Conservation (phyloP, 37 sponge, comb jelly and placozoan species). For the Eunapius fragilis region DNA sequence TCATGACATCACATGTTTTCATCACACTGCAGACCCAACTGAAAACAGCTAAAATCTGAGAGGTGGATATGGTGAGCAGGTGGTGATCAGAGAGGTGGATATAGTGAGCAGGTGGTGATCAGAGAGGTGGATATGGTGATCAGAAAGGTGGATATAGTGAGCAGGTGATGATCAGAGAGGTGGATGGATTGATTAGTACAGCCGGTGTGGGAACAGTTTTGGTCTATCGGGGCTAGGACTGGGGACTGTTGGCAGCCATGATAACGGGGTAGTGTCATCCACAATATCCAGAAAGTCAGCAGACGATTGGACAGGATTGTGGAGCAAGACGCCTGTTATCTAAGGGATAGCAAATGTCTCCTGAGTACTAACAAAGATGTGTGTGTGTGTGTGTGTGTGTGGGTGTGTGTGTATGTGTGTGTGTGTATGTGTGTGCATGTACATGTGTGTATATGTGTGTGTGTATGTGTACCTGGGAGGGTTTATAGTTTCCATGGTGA, state of each 20-base stretch:
- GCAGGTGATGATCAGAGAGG: not conserved
- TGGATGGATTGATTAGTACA: not conserved
- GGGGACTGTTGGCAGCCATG: not conserved
- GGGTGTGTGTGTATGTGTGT: not conserved
- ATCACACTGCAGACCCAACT: too few species aligned
- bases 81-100: not conserved
- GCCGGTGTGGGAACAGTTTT: not conserved
- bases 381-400: too few species aligned
- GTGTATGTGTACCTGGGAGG: not conserved
- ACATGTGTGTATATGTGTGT: not conserved
- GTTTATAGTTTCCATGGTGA: not conserved
- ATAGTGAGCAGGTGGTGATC: not conserved
- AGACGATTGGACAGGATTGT: not conserved
- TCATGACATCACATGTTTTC: too few species aligned
- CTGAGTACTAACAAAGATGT: too few species aligned
- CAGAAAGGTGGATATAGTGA: not conserved
- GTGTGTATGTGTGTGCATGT: too few species aligned
- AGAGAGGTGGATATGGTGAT: not conserved
- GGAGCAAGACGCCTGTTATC: not conserved
- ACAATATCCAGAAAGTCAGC: not conserved
- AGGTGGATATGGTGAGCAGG: not conserved
- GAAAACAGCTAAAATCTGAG: too few species aligned
- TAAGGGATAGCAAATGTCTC: too few species aligned
- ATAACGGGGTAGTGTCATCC: not conserved
- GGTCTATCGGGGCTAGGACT: slow-evolving; percentile 25